Conservation (phyloP, 2,113 vertebrate species). For the Daboia siamensis region DNA sequence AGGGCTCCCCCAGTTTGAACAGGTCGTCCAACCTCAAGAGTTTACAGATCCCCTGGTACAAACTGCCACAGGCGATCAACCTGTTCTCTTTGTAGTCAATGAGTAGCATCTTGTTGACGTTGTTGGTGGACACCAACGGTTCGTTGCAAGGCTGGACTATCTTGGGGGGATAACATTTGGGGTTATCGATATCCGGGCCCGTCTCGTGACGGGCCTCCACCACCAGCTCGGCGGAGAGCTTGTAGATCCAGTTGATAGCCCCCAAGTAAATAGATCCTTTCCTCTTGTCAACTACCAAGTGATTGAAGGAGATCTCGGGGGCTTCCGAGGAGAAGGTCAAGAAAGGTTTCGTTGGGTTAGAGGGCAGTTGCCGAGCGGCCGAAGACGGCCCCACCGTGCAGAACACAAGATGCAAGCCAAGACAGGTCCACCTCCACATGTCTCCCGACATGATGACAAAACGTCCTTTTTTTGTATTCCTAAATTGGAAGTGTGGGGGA, state of each 20-base stretch:
- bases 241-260: constrained; percentile 95
- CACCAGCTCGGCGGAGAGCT: constrained; percentile 86
- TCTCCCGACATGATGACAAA: constrained; percentile 62
- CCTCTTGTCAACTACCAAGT: constrained; percentile 90
- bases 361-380: constrained; percentile 70
- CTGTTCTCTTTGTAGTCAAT: constrained; percentile 97
- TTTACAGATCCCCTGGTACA: constrained; percentile 98
- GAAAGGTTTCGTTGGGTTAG: constrained; percentile 77
- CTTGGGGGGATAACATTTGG: constrained; percentile 95
- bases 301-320: constrained; percentile 88
- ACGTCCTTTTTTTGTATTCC: constrained; percentile 53
- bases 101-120: constrained; percentile 97
- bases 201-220: constrained; percentile 90
- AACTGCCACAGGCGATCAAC: constrained; percentile 92
- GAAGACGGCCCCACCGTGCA: constrained; percentile 72
- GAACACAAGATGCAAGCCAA: constrained; percentile 82
- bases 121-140: constrained; percentile 88
- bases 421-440: constrained; percentile 79
- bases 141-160: constrained; percentile 96
- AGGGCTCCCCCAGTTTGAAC: constrained; percentile 96
- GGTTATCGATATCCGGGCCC: constrained; percentile 96
- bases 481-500: constrained; percentile 31
- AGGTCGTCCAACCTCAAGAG: constrained; percentile 94
- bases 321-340: constrained; percentile 83
- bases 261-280: constrained; percentile 95